A percentile compares a stretch with the other conserved stretches of the same genome.
Conservation (phyloP, 2,888 invertebrate species). For the Agriopis marginaria region DNA sequence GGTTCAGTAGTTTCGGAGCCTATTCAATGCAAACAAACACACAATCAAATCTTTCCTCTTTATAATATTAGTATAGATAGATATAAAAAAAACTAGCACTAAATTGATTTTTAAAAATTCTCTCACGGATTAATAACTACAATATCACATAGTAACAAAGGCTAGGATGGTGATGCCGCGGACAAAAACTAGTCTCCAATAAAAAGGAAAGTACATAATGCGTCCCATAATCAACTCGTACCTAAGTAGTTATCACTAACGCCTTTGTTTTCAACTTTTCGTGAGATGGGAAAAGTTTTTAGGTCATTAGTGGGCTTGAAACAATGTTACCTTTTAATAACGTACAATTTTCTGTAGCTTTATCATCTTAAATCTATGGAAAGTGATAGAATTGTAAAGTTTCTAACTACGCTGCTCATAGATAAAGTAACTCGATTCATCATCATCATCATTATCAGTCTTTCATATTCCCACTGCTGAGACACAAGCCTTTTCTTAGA, state of each 20-base stretch:
- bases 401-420: background rate
- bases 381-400: conserved; percentile 13
- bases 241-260: conserved; percentile 25
- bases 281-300: conserved; percentile 45
- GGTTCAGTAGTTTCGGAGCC: no score
- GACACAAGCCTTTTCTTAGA: no score
- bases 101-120: no score
- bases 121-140: no score
- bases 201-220: conserved; percentile 44
- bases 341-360: conserved; percentile 29
- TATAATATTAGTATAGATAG: no score
- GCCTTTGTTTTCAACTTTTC: conserved; percentile 39
- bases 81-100: no score
- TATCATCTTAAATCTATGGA: conserved; percentile 32
- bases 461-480: no score
- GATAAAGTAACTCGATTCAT: background rate
- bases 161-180: background rate
- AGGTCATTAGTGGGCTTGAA: conserved; percentile 26
- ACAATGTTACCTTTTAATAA: conserved; percentile 39
- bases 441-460: no score
- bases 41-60: no score
- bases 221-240: conserved; percentile 29
- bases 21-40: no score
- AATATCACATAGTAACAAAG: background rate
- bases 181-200: background rate